These are phyloP conservation scores for Pelagia noctiluca DNA, from an alignment of 30 jellyfish, hydroid and myxozoan species.

Conservation along the genomic window DNA sequence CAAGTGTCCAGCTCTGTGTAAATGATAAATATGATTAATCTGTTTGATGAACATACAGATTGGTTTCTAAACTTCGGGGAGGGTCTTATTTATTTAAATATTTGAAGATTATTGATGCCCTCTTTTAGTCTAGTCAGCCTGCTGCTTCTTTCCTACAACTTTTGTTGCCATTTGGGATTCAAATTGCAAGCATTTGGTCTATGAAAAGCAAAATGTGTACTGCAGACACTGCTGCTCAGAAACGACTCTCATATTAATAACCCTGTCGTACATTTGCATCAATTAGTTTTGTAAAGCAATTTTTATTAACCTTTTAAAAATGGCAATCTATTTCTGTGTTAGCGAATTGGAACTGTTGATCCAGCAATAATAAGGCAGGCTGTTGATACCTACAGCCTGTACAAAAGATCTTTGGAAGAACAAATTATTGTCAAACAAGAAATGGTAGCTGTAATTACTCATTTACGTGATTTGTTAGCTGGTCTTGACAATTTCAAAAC, in stretches of 20 bases:
- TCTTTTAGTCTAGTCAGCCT: too few relatives aligned
- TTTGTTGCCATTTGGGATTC: too few relatives aligned
- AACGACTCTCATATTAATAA: background rate
- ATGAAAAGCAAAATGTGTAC: too few relatives aligned
- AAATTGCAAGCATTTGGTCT: too few relatives aligned
- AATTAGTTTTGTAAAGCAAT: background rate
- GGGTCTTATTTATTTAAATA: too few relatives aligned
- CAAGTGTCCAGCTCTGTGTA: too few relatives aligned
- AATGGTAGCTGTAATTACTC: conserved; percentile 9
- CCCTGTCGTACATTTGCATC: background rate
- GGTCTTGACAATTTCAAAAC: background rate
- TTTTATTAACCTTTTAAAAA: conserved; percentile 2
- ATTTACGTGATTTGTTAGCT: conserved; percentile 4
- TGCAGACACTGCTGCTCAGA: background rate
- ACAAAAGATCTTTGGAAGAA: conserved; percentile 20
- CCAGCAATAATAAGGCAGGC: conserved; percentile 14
- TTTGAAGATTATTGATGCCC: too few relatives aligned
- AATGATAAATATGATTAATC: too few relatives aligned
- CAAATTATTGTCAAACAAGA: conserved; percentile 3
- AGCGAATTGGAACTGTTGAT: conserved; percentile 9
- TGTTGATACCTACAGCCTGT: conserved; percentile 20
- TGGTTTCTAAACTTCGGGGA: too few relatives aligned
- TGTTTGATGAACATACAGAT: too few relatives aligned
- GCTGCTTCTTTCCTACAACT: too few relatives aligned
- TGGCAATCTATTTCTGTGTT: background rate